Conservation (phyloP, 2,888 invertebrate genomes). For the Ectropis crepuscularia region DNA sequence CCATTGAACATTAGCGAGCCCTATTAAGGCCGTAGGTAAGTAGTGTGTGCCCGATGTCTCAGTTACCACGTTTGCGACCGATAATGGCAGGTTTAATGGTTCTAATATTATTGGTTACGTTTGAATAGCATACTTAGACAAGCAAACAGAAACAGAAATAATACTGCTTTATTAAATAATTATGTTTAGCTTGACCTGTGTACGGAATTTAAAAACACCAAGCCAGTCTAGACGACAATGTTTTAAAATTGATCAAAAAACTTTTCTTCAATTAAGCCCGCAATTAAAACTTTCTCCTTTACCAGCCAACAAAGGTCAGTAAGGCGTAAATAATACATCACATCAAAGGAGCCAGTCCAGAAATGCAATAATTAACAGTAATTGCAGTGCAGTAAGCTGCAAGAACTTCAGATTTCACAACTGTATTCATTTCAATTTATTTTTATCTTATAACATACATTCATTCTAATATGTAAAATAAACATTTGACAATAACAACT, state of each 20-base stretch:
- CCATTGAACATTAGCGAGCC: constrained; percentile 39
- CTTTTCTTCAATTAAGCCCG: constrained; percentile 16
- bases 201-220: too few relatives aligned
- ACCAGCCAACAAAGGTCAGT: constrained; percentile 21
- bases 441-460: too few relatives aligned
- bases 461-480: too few relatives aligned
- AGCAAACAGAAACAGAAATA: too few relatives aligned
- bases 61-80: constrained; percentile 38
- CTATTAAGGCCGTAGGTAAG: constrained; percentile 25
- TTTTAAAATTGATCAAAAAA: neutral
- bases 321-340: constrained; percentile 17
- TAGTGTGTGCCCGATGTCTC: constrained; percentile 44
- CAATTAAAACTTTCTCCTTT: constrained; percentile 26
- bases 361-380: constrained; percentile 24
- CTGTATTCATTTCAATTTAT: too few relatives aligned
- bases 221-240: too few relatives aligned
- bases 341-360: constrained; percentile 7
- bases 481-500: too few relatives aligned
- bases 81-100: constrained; percentile 20
- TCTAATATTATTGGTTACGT: neutral
- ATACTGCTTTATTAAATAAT: too few relatives aligned
- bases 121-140: too few relatives aligned
- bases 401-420: neutral
- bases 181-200: too few relatives aligned
- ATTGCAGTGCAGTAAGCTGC: constrained; percentile 10